These are phyloP conservation scores for Hyperoplus immaculatus DNA, from an alignment of 2,797 vertebrate genomes.

Conservation along the genomic window DNA sequence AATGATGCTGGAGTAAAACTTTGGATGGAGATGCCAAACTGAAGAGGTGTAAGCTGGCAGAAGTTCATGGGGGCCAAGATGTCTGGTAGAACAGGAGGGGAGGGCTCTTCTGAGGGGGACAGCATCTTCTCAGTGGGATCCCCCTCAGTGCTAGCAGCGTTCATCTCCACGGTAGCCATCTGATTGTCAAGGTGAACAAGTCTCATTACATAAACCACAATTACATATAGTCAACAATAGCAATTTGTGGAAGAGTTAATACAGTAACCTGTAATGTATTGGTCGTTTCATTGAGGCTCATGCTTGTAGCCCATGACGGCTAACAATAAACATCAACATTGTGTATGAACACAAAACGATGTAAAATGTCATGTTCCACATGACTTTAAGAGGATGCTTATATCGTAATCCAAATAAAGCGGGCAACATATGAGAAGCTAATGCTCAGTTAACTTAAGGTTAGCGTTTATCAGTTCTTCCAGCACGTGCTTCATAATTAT, in stretches of 20 bases:
- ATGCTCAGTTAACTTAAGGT: not conserved
- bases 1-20: conserved; percentile 76
- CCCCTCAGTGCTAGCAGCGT: conserved; percentile 8
- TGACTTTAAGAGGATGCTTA: not conserved
- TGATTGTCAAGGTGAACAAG: conserved; percentile 35
- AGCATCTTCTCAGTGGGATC: conserved; percentile 25
- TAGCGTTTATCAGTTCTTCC: not conserved
- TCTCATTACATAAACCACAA: not conserved
- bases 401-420: not conserved
- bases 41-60: conserved; percentile 68
- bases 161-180: conserved; percentile 60
- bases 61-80: conserved; percentile 65
- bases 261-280: not conserved
- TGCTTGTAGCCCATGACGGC: not conserved
- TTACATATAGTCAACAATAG: not conserved
- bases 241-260: not conserved
- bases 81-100: conserved; percentile 20
- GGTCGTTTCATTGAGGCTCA: not conserved
- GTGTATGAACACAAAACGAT: not conserved
- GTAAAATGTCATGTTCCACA: not conserved
- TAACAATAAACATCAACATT: not conserved
- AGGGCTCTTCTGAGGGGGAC: conserved; percentile 29
- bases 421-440: too few relatives aligned
- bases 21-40: conserved; percentile 82
- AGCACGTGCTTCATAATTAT: not conserved